These are phyloP conservation scores for Dryadula phaetusa DNA, from an alignment of 2,888 invertebrate species.

Conservation along the genomic window DNA sequence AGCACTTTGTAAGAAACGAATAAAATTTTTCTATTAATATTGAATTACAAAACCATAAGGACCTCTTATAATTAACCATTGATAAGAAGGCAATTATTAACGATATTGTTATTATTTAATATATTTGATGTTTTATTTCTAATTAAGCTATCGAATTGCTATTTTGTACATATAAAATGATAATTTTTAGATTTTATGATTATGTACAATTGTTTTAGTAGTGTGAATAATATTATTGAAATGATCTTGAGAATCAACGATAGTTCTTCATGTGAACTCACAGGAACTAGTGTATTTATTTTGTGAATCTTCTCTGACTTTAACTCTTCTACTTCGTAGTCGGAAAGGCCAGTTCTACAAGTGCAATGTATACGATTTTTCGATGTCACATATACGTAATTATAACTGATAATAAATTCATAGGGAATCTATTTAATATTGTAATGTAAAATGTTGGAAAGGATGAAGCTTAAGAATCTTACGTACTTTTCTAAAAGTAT, in stretches of 20 bases:
- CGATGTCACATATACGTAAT: conserved; percentile 83
- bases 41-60: conserved; percentile 83
- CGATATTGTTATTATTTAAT: conserved; percentile 85
- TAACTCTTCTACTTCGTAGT: conserved; percentile 63
- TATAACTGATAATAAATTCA: conserved; percentile 79
- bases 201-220: conserved; percentile 84
- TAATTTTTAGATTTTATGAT: conserved; percentile 79
- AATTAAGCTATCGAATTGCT: conserved; percentile 80
- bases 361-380: conserved; percentile 85
- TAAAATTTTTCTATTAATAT: conserved; percentile 59
- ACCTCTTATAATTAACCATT: conserved; percentile 85
- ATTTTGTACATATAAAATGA: conserved; percentile 80
- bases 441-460: conserved; percentile 76
- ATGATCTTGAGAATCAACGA: conserved; percentile 74
- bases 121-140: conserved; percentile 84
- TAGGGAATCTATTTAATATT: conserved; percentile 71
- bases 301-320: conserved; percentile 67
- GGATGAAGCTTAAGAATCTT: conserved; percentile 71
- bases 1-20: conserved; percentile 60
- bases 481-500: conserved; percentile 71
- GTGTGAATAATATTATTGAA: conserved; percentile 82
- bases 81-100: conserved; percentile 84
- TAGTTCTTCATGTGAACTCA: conserved; percentile 64
- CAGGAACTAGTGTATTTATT: conserved; percentile 66
- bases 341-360: conserved; percentile 82